Evolutionary conservation across 2,888 invertebrate species (phyloP), one percentile per base, ranked within the genome.

Genomic region (Tromatobia lineatoria): DNA sequence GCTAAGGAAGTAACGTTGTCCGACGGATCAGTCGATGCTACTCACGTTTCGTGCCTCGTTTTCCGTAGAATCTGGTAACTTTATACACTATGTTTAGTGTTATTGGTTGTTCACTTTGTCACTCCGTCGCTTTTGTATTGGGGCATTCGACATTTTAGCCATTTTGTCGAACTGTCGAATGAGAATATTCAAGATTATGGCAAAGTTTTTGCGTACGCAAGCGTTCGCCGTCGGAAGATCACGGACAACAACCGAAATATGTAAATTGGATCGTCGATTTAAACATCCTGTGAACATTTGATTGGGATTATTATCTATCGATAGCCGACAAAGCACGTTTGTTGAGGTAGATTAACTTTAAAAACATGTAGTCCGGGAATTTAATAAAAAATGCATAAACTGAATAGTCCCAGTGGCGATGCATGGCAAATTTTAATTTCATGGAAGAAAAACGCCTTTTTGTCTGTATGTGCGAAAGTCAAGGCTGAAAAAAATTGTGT

Each of bases 1-100:
- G 34, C 20, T 34, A 52, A 15, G 42, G 42, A 64, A 71, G 23
- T 38, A 69, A 59, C 80, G 57, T 78, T 50, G 50, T 66, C 82
- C 85, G 85, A 82, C 85, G 85, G 82, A 52, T 52, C 45, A 67
- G 42, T 79, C 79, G 75, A 85, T 79, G 75, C 82, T 18, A 50
- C 75, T 79, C 85, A 85, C 85, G 85, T 85, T 45, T 52, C 15
- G 25, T 42, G 66, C 47, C 54, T 71, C 59, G 42, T 52, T 23
- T 34, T n/a, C 13, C 69, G 64, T 54, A 50, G 6, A 70, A 74
- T 54, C 70, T 61, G 50, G 38, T 66, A 18, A n/a, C 29, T 13
- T 38, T 74, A 50, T n/a, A 64, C 74, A 42, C 54, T 50, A 15
- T 15, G 64, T 57, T 45, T 15, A 64, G 61, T 38, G 50, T 83